These are phyloP conservation scores for Ptychadena robeensis DNA, from an alignment of 2,797 vertebrate species.

Conservation along the genomic window DNA sequence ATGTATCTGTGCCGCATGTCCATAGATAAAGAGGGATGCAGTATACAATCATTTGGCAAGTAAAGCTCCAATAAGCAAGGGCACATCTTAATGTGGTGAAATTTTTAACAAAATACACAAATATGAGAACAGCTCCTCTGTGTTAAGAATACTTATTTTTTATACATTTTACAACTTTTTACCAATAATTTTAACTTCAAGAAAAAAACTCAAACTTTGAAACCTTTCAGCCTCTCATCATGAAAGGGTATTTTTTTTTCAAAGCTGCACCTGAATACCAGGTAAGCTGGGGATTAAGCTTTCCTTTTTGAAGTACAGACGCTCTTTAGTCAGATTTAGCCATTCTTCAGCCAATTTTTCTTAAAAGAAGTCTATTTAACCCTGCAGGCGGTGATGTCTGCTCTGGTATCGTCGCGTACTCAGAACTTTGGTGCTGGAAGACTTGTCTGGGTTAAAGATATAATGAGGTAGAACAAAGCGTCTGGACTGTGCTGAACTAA, in stretches of 20 bases:
- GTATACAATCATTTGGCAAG: too few relatives aligned
- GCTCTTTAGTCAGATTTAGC: slow-evolving; percentile 24
- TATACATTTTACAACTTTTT: not conserved
- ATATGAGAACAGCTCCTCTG: too few relatives aligned
- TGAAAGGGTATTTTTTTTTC: slow-evolving; percentile 15
- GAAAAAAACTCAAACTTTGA: not conserved
- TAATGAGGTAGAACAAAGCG: not conserved
- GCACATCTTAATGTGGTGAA: too few relatives aligned
- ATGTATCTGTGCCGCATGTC: too few relatives aligned
- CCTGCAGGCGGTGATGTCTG: not conserved
- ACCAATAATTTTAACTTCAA: not conserved
- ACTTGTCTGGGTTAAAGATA: not conserved
- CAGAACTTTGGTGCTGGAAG: not conserved
- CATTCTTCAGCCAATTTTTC: not conserved
- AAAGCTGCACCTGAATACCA: slow-evolving; percentile 10
- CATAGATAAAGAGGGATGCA: too few relatives aligned
- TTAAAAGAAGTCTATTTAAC: not conserved
- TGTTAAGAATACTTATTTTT: not conserved
- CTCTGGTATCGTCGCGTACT: too few relatives aligned
- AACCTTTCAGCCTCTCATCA: not conserved
- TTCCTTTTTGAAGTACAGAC: slow-evolving; percentile 26
- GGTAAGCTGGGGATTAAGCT: slow-evolving; percentile 40
- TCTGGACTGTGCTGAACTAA: slow-evolving; percentile 4
- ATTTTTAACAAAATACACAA: too few relatives aligned
- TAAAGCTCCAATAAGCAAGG: too few relatives aligned